phyloP scores from a whole-genome alignment of 2,113 vertebrate genomes.

The Thymallus thymallus region DNA sequence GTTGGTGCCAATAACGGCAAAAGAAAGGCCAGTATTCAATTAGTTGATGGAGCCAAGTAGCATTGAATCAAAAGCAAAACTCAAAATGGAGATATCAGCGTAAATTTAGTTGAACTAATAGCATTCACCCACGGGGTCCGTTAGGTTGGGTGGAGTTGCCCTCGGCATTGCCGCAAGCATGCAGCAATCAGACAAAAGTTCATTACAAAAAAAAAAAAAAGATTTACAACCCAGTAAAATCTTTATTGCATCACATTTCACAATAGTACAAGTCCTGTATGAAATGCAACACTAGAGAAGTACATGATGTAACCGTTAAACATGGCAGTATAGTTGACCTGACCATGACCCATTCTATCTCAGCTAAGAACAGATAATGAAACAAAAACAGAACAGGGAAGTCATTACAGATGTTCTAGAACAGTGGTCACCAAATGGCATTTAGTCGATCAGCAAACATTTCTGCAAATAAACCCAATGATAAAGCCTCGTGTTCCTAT shows the following conservation, averaged over 20 bases:
- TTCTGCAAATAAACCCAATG: too few relatives aligned
- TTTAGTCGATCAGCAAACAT: too few relatives aligned
- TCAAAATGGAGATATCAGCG: too few relatives aligned
- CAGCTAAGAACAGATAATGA: background rate
- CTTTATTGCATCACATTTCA: constrained; percentile 5
- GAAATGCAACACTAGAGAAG: background rate
- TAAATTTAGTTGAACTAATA: too few relatives aligned
- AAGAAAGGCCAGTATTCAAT: too few relatives aligned
- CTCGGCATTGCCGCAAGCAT: background rate
- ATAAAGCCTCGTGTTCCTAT: too few relatives aligned
- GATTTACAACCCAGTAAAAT: background rate
- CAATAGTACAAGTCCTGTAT: background rate
- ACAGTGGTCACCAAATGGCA: too few relatives aligned
- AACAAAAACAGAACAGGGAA: background rate
- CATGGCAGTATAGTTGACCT: constrained; percentile 3
- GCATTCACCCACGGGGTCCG: too few relatives aligned
- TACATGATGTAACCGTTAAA: background rate
- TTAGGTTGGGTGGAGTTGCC: too few relatives aligned
- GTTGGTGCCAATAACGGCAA: too few relatives aligned
- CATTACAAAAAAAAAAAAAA: background rate
- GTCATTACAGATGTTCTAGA: background rate
- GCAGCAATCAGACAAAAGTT: background rate
- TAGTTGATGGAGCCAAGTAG: too few relatives aligned
- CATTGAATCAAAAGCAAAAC: too few relatives aligned
- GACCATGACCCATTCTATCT: background rate